Evolutionary conservation across 2,888 invertebrate species (phyloP).

Genomic region (Trachelus stipa): DNA sequence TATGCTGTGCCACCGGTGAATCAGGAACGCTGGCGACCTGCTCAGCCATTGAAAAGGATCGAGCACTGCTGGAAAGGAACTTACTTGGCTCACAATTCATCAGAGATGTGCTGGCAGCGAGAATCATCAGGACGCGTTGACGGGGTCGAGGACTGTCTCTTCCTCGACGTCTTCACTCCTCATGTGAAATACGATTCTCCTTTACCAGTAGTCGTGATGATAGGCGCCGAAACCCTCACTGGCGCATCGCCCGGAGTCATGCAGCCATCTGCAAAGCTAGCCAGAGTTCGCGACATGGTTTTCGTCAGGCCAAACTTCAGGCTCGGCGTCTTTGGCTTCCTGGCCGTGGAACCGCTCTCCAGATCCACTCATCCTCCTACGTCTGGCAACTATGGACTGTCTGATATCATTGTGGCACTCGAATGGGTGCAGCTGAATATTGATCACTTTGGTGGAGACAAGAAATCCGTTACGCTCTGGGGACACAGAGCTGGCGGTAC

Average conservation of each 20-base stretch:
- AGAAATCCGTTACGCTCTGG: slow-evolving; percentile 80
- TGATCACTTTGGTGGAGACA: slow-evolving; percentile 86
- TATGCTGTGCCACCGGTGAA: slow-evolving; percentile 81
- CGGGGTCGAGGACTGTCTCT: slow-evolving; percentile 86
- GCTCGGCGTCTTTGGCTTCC: slow-evolving; percentile 76
- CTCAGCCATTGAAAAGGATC: slow-evolving; percentile 75
- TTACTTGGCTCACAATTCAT: slow-evolving; percentile 75
- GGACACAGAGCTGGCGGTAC: slow-evolving; percentile 91
- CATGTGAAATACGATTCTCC: slow-evolving; percentile 83
- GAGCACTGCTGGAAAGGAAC: slow-evolving; percentile 86
- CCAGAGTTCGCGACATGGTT: slow-evolving; percentile 82
- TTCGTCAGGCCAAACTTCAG: slow-evolving; percentile 89
- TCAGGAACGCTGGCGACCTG: slow-evolving; percentile 77
- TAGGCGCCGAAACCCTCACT: slow-evolving; percentile 83
- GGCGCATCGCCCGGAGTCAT: slow-evolving; percentile 80
- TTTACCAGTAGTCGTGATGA: slow-evolving; percentile 84
- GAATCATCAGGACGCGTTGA: slow-evolving; percentile 74
- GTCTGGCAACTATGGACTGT: slow-evolving; percentile 88
- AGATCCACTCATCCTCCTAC: slow-evolving; percentile 78
- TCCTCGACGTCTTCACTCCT: slow-evolving; percentile 85
- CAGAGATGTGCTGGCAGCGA: slow-evolving; percentile 78
- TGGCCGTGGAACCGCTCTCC: slow-evolving; percentile 79
- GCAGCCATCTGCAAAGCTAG: slow-evolving; percentile 81
- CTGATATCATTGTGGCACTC: slow-evolving; percentile 81
- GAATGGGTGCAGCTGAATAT: slow-evolving; percentile 87